Evolutionary conservation across 2,888 invertebrate species (phyloP), one percentile per base, ranked within the genome.

Genomic region (Cryptosula pallasiana): DNA sequence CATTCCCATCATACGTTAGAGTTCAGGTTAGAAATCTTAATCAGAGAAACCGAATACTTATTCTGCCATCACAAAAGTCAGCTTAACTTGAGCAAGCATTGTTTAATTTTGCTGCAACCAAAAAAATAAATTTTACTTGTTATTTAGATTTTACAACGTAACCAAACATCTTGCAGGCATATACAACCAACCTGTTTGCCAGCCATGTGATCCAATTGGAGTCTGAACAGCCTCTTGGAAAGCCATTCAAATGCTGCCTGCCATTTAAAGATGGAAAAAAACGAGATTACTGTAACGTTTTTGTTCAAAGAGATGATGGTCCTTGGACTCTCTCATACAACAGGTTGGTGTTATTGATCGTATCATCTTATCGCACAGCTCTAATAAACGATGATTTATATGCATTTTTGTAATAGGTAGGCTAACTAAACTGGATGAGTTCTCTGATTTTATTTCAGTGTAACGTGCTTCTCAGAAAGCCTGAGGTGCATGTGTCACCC

Each of bases 221-320:
- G 63, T 63, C 63, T 63, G 63, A 63, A 32, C 27, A 5, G 32
- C 63, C 63, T 32, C 27, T 63, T 9, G 32, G 29, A 3, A 63
- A 63, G 32, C 63, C 63, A 2, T 63, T 63, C 63, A 63, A 63
- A 34, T 63, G 63, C 63, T 63, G 63, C 32, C 63, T 63, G 27
- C 63, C 63, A 32, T 63, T 63, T 34, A 63, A 63, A 34, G 63
- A 63, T 63, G 32, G 63, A 27, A 63, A 63, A n/a, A 63, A 63
- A n/a, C 25, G 63, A 63, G 63, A 63, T 63, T 63, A 63, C n/a
- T 63, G 63, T 34, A 63, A 63, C n/a, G 63, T 63, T 5, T 63
- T 63, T 63, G 63, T 63, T 5, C 27, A 63, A 63, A 27, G 63
- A 63, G 63, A 63, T 63, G 63, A 63, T 63, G 63, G 63, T 13